Evolutionary conservation across 2,113 vertebrate species (phyloP).

Genomic region (Mobula birostris): DNA sequence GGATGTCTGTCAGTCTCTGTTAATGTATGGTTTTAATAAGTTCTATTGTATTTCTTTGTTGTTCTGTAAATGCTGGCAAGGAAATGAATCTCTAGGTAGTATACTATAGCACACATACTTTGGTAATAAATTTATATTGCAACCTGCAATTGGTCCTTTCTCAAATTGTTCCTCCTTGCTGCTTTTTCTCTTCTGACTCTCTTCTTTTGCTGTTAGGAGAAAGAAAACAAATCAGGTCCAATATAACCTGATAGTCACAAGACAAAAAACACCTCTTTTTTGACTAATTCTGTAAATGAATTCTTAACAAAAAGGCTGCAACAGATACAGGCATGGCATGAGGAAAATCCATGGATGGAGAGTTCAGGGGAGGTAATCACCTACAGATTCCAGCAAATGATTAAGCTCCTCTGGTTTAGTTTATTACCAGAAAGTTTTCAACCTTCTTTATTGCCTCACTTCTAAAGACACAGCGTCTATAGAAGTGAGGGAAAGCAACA

Average conservation of each 20-base stretch:
- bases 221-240: background rate
- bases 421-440: background rate
- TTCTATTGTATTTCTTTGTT: too few relatives aligned
- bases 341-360: background rate
- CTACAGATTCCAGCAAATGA: background rate
- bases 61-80: too few relatives aligned
- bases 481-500: too few relatives aligned
- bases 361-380: background rate
- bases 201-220: background rate
- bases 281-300: background rate
- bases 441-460: too few relatives aligned
- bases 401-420: background rate
- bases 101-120: too few relatives aligned
- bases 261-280: background rate
- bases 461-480: too few relatives aligned
- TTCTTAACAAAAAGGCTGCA: background rate
- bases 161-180: background rate
- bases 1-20: too few relatives aligned
- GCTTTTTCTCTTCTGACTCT: background rate
- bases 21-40: too few relatives aligned
- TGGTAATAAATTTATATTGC: too few relatives aligned
- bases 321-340: background rate
- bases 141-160: background rate
- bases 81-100: too few relatives aligned
- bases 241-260: background rate